phyloP scores from a whole-genome alignment of 2,888 invertebrate genomes.

The Kuschelorhynchus macadamiae region DNA sequence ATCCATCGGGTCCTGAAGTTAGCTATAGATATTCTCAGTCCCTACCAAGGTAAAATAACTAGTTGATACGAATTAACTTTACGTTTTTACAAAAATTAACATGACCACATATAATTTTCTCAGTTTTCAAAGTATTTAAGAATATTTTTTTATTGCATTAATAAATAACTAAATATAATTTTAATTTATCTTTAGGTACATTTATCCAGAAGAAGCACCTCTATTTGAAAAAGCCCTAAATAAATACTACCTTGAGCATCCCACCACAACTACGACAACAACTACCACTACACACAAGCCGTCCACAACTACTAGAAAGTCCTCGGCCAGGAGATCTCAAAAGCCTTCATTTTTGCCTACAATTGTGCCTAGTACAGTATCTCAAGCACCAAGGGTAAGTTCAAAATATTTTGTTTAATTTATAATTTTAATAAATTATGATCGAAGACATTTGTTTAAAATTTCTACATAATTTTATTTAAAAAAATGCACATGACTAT shows the following conservation, averaged over 20 bases:
- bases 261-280: conserved; percentile 78
- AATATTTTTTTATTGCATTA: no score
- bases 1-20: conserved; percentile 58
- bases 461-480: no score
- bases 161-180: no score
- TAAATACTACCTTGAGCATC: conserved; percentile 78
- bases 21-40: conserved; percentile 59
- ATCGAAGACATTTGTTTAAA: no score
- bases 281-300: conserved; percentile 77
- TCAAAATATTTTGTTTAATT: no score
- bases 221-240: conserved; percentile 78
- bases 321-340: conserved; percentile 31
- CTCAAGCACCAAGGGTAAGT: conserved; percentile 66
- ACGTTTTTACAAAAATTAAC: no score
- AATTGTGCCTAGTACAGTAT: conserved; percentile 70
- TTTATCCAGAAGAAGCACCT: conserved; percentile 76
- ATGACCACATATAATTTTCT: no score
- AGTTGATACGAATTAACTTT: no score
- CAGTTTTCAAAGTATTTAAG: no score
- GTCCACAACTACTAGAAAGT: conserved; percentile 59
- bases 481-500: no score
- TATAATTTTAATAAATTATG: no score
- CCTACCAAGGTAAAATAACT: conserved; percentile 56
- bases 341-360: conserved; percentile 64
- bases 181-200: conserved; percentile 66